Percentiles rank a stretch among this genome's conserved stretches.
phyloP scores from a whole-genome alignment of 2,113 vertebrate species.

The Tychaedon coryphoeus region DNA sequence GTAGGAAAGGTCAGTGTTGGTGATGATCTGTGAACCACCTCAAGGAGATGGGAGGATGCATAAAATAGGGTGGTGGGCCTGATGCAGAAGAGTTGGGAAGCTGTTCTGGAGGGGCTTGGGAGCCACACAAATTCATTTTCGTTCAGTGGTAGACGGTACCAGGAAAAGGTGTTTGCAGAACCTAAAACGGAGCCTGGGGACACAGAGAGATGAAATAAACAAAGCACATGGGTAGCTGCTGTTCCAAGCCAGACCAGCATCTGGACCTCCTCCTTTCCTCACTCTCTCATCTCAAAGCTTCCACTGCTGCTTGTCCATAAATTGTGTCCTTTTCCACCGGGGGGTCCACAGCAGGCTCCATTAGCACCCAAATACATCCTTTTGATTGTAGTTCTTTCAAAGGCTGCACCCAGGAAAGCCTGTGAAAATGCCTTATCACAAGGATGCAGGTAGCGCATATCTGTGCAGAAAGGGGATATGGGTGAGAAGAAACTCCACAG shows the following conservation, averaged over 20 bases:
- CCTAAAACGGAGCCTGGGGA: neutral
- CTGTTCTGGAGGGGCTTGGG: neutral
- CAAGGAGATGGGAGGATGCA: neutral
- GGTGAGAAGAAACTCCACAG: neutral
- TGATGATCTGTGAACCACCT: neutral
- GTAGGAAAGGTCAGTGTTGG: neutral
- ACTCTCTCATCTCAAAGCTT: accelerated
- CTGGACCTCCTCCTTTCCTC: neutral
- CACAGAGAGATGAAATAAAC: neutral
- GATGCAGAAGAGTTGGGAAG: neutral
- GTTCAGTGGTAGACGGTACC: neutral
- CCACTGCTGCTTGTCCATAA: neutral
- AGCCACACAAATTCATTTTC: neutral
- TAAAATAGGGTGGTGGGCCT: neutral
- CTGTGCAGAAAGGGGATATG: neutral
- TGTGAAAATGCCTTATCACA: neutral
- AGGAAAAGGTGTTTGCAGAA: neutral
- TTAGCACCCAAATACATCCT: neutral
- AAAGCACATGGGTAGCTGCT: neutral
- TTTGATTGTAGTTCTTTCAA: neutral
- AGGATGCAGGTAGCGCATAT: neutral
- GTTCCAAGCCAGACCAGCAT: neutral
- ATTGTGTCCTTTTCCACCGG: neutral
- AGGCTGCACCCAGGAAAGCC: neutral
- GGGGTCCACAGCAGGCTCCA: neutral